phyloP scores from a whole-genome alignment of 2,888 invertebrate species.

The Heliconius ethilla region DNA sequence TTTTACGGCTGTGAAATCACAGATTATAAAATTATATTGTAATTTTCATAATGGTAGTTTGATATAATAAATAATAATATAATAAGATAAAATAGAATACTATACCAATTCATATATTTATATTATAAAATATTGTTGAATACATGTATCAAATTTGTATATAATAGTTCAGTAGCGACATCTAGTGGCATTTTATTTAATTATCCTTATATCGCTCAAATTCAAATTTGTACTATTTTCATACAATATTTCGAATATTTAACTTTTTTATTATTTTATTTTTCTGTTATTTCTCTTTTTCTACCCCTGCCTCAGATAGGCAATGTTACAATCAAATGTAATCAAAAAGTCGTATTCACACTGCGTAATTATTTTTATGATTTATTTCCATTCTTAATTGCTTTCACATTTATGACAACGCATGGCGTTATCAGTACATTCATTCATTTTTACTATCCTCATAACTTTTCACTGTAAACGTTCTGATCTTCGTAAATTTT shows the following conservation, averaged over 20 bases:
- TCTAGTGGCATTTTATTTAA: slow-evolving; percentile 24
- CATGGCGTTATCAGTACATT: background rate
- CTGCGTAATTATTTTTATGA: background rate
- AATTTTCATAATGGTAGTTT: background rate
- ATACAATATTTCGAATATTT: too few species aligned
- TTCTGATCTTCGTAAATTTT: slow-evolving; percentile 33
- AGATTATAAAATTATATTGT: slow-evolving; percentile 12
- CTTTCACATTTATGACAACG: slow-evolving; percentile 15
- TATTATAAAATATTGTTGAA: background rate
- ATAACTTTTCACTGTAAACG: slow-evolving; percentile 17
- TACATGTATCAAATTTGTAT: background rate
- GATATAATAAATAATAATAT: background rate
- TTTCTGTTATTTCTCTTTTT: too few species aligned
- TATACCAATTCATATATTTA: background rate
- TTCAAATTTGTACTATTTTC: too few species aligned
- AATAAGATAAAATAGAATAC: too few species aligned
- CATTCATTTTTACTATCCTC: slow-evolving; percentile 19
- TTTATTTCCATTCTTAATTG: slow-evolving; percentile 16
- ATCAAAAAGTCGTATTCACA: background rate
- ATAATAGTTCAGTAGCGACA: slow-evolving; percentile 17
- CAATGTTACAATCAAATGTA: background rate
- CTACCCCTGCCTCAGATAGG: too few species aligned
- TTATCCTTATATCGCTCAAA: background rate
- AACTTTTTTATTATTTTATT: too few species aligned
- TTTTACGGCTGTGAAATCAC: slow-evolving; percentile 29